Evolutionary conservation across 2,113 vertebrate genomes (phyloP).

Genomic region (Sebastes fasciatus): DNA sequence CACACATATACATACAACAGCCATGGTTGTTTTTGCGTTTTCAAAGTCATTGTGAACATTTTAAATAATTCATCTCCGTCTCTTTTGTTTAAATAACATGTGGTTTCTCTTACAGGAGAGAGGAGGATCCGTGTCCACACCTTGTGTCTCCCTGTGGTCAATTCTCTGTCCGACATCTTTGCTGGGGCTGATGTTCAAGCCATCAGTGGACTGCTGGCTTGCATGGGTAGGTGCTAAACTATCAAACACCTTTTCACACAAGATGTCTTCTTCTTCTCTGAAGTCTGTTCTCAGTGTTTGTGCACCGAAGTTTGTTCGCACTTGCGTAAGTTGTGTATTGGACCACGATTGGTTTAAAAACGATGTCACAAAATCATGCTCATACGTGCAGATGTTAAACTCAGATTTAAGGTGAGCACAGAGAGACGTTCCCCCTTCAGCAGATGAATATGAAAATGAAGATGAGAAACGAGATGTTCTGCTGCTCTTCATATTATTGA

Average conservation of each 20-base stretch:
- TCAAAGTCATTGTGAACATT: neutral
- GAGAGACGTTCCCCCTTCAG: neutral
- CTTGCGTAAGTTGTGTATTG: neutral
- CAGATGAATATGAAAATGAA: neutral
- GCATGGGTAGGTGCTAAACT: conserved; percentile 89
- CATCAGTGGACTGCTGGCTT: conserved; percentile 92
- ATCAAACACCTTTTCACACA: neutral
- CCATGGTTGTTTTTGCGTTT: neutral
- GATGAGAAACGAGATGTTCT: neutral
- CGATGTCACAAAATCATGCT: neutral
- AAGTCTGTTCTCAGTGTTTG: no score
- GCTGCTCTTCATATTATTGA: neutral
- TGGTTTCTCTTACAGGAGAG: conserved; percentile 85
- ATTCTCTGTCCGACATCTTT: conserved; percentile 92
- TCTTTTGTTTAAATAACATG: neutral
- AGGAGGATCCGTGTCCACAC: conserved; percentile 97
- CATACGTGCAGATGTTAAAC: neutral
- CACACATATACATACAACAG: neutral
- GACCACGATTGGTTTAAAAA: neutral
- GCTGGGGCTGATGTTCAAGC: conserved; percentile 96
- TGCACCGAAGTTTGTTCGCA: neutral
- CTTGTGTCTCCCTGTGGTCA: conserved; percentile 95
- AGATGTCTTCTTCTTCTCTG: no score
- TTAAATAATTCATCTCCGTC: rapidly evolving
- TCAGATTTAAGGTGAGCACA: neutral